Conservation (phyloP, 2,113 vertebrate species). For the Sakesphorus luctuosus region DNA sequence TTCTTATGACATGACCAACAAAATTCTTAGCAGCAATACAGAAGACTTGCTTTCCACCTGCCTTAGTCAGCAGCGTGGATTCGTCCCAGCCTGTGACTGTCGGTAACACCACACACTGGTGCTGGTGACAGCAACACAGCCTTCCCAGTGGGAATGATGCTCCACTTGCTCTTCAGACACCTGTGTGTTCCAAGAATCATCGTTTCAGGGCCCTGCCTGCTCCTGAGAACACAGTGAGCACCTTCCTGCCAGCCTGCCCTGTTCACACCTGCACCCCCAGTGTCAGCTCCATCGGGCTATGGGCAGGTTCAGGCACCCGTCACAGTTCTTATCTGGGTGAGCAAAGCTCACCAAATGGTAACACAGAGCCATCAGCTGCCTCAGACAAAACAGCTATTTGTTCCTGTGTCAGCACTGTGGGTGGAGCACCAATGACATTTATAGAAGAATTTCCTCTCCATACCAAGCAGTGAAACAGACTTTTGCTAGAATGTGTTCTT, state of each 20-base stretch:
- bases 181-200: fast-evolving
- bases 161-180: background rate
- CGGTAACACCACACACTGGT: background rate
- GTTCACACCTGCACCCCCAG: background rate
- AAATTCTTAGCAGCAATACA: background rate
- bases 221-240: fast-evolving
- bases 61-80: background rate
- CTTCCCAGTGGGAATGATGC: fast-evolving
- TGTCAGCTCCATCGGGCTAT: fast-evolving
- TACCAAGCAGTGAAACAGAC: background rate
- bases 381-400: background rate
- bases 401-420: background rate
- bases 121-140: background rate
- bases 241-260: background rate
- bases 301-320: background rate
- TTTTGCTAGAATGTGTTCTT: background rate
- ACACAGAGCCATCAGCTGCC: background rate
- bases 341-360: background rate
- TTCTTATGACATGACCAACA: background rate
- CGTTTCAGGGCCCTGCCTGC: background rate
- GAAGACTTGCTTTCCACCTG: background rate
- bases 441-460: background rate
- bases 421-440: background rate
- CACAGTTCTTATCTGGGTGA: background rate
- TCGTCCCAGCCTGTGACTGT: background rate